phyloP scores from a whole-genome alignment of 2,113 vertebrate genomes.

The Cavia porcellus region DNA sequence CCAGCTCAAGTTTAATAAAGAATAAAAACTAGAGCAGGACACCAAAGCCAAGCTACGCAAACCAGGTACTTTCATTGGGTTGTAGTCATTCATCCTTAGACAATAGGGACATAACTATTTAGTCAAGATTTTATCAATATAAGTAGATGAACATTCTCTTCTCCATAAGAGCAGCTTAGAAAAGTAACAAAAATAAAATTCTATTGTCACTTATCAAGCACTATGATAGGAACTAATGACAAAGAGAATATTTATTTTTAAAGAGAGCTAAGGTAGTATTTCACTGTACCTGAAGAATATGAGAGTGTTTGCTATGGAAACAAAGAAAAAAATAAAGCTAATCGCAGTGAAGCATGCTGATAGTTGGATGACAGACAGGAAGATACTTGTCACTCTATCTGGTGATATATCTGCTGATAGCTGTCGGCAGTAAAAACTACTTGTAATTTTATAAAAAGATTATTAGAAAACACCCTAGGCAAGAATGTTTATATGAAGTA shows the following conservation, averaged over 20 bases:
- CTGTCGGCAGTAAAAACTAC: background rate
- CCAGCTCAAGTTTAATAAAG: background rate
- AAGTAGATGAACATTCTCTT: conserved; percentile 3
- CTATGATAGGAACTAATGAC: background rate
- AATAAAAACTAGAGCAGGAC: background rate
- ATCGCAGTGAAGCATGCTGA: background rate
- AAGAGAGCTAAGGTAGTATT: background rate
- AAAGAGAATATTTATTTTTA: background rate
- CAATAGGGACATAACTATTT: background rate
- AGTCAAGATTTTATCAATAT: background rate
- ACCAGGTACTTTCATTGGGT: background rate
- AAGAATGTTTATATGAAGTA: background rate
- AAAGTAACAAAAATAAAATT: background rate
- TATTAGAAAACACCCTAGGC: background rate
- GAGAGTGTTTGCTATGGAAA: background rate
- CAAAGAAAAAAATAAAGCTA: background rate
- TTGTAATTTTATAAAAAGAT: background rate
- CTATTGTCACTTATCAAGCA: background rate
- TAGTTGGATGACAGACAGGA: background rate
- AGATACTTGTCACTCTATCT: background rate
- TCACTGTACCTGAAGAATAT: background rate
- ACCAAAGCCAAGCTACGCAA: background rate
- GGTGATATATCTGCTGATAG: background rate
- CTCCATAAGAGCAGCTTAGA: background rate
- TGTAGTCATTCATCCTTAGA: background rate